These are phyloP conservation scores for Rhabdomys dilectus DNA, from an alignment of 2,113 vertebrate genomes.

Conservation along the genomic window DNA sequence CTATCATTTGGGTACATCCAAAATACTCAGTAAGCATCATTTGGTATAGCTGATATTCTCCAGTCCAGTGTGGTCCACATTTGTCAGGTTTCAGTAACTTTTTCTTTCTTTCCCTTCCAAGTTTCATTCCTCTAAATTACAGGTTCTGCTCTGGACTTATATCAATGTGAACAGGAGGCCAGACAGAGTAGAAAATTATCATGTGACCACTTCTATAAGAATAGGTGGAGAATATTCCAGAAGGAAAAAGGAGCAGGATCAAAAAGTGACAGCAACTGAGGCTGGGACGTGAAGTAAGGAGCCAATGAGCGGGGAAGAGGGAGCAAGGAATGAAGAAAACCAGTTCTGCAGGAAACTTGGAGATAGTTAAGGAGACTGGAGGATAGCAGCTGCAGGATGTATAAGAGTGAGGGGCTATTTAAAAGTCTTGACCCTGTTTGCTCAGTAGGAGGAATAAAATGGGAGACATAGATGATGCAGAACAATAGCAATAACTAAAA, in stretches of 20 bases:
- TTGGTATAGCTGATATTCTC: not conserved
- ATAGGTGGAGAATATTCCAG: not conserved
- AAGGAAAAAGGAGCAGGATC: not conserved
- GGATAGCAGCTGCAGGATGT: not conserved
- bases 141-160: not conserved
- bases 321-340: not conserved
- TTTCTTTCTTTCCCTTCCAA: not conserved
- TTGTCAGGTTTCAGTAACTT: not conserved
- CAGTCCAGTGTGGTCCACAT: not conserved
- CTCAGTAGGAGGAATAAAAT: not conserved
- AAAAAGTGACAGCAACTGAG: not conserved
- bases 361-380: not conserved
- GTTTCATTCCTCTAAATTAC: not conserved
- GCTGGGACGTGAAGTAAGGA: not conserved
- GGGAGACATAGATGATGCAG: not conserved
- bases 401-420: not conserved
- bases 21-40: not conserved
- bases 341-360: not conserved
- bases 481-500: not conserved
- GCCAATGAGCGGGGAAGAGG: too few relatives aligned
- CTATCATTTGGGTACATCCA: not conserved
- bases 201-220: not conserved
- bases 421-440: not conserved
- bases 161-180: not conserved
- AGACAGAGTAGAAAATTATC: not conserved